phyloP scores from a whole-genome alignment of 2,888 invertebrate genomes.

The Melipona beecheii region DNA sequence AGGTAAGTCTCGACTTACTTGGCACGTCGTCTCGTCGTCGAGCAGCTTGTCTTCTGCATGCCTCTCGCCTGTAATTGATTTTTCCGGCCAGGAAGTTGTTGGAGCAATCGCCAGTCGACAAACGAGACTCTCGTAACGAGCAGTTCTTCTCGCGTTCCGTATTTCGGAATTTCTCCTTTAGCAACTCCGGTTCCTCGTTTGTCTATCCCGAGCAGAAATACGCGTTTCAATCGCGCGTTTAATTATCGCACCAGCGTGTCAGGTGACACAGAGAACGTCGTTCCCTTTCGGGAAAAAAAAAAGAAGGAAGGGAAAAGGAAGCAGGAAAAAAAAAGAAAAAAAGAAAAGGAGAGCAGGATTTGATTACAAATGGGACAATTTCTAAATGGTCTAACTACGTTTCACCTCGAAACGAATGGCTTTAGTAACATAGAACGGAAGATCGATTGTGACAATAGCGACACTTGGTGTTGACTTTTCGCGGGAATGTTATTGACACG shows the following conservation, averaged over 20 bases:
- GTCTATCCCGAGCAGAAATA: too few species aligned
- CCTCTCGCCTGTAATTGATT: neutral
- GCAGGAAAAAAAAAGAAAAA: too few species aligned
- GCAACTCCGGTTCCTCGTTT: neutral
- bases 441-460: constrained; percentile 30
- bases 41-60: neutral
- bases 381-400: neutral
- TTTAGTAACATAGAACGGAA: neutral
- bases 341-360: neutral
- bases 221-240: neutral
- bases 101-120: neutral
- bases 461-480: constrained; percentile 15
- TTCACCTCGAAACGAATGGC: neutral
- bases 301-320: too few species aligned
- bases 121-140: too few species aligned
- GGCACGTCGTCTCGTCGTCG: neutral
- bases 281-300: neutral
- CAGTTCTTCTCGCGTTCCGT: neutral
- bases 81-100: neutral
- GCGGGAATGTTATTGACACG: constrained; percentile 29
- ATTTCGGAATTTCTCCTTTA: neutral
- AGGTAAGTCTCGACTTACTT: constrained; percentile 34
- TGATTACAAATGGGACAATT: neutral
- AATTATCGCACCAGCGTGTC: neutral
- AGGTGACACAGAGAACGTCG: too few species aligned